Percentiles rank a stretch among this genome's conserved stretches.
Evolutionary conservation across 1,140 invertebrate species (phyloP).

Genomic region (Zophobas morio): DNA sequence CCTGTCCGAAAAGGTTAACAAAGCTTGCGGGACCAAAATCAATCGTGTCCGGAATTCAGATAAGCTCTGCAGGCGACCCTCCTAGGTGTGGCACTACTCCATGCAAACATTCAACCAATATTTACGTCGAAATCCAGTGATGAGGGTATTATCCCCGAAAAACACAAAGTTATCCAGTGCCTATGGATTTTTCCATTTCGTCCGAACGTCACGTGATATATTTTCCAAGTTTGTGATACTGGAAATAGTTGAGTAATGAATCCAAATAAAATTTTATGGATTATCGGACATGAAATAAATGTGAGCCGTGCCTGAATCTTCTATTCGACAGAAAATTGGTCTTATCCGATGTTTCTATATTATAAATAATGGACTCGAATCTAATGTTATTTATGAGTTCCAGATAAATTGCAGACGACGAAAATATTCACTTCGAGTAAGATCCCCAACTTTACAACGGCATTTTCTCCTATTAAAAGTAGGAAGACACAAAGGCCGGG

Average conservation of each 20-base stretch:
- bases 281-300: constrained; percentile 17
- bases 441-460: constrained; percentile 22
- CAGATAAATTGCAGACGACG: constrained; percentile 29
- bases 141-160: constrained; percentile 34
- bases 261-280: constrained; percentile 30
- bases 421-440: constrained; percentile 21
- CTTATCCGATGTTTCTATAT: constrained; percentile 6
- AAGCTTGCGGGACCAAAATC: constrained; percentile 37
- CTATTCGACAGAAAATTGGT: constrained; percentile 3
- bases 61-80: constrained; percentile 39
- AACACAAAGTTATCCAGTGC: constrained; percentile 26
- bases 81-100: constrained; percentile 36
- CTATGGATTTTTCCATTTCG: constrained; percentile 13
- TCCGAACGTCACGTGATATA: constrained; percentile 2
- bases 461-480: constrained; percentile 35
- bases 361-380: background rate
- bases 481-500: background rate
- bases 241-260: constrained; percentile 19
- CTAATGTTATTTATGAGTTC: constrained; percentile 17
- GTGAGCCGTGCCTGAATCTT: constrained; percentile 1
- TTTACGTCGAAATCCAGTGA: constrained; percentile 28
- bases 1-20: constrained; percentile 38
- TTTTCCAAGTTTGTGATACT: constrained; percentile 7
- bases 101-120: constrained; percentile 31
- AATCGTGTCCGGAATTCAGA: constrained; percentile 41